Conservation (phyloP, 2,113 vertebrate genomes). For the Acanthisitta chloris region DNA sequence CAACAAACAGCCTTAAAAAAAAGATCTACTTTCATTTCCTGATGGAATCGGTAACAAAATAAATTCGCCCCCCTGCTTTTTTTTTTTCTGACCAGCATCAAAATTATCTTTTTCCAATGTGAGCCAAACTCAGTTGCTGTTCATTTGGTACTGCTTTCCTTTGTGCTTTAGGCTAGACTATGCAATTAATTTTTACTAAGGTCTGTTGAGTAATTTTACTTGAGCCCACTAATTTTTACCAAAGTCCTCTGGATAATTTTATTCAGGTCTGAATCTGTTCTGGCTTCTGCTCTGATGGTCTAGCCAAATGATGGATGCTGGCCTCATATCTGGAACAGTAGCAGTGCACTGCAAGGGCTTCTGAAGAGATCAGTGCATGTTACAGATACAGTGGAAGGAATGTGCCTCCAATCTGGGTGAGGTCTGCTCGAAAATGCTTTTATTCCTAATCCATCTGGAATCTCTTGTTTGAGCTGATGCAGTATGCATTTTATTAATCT, state of each 20-base stretch:
- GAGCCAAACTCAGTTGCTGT: slow-evolving; percentile 25
- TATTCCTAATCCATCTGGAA: not conserved
- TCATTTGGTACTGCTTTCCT: slow-evolving; percentile 6
- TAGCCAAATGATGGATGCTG: slow-evolving; percentile 30
- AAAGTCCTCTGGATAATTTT: slow-evolving; percentile 44
- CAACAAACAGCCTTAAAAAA: not conserved
- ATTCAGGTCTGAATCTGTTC: slow-evolving; percentile 22
- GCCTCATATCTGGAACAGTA: not conserved
- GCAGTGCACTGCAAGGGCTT: not conserved
- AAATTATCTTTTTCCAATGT: not conserved
- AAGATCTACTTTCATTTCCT: slow-evolving; percentile 21
- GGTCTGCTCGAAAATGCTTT: not conserved
- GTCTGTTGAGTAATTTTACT: slow-evolving; percentile 50
- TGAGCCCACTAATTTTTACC: slow-evolving; percentile 40
- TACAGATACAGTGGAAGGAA: not conserved
- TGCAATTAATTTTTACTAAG: slow-evolving; percentile 57
- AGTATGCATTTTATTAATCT: not conserved
- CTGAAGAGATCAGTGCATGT: not conserved
- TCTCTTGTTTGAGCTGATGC: not conserved
- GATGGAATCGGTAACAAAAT: slow-evolving; percentile 27
- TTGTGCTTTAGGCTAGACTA: slow-evolving; percentile 29
- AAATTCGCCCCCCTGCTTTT: not conserved
- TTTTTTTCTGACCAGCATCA: not conserved
- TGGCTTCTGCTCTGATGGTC: slow-evolving; percentile 5
- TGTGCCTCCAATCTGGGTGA: not conserved